Evolutionary conservation across 2,888 invertebrate species (phyloP).

Genomic region (Ellobium chinense): DNA sequence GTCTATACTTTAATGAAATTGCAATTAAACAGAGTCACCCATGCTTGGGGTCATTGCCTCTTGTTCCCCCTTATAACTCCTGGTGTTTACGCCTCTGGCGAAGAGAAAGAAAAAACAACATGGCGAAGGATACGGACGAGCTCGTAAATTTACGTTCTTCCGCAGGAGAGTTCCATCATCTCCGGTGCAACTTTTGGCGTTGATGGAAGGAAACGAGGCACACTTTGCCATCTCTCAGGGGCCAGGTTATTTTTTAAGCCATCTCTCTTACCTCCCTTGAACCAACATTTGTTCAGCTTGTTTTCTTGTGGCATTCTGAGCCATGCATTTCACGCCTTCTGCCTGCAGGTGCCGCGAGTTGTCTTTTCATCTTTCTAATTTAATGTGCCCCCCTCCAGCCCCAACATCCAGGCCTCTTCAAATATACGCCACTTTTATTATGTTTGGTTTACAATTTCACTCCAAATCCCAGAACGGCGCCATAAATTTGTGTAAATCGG

Average conservation of each 20-base stretch:
- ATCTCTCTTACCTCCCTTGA: conserved; percentile 1
- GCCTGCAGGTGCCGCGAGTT: conserved; percentile 7
- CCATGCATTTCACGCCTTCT: conserved; percentile 12
- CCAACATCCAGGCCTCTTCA: neutral
- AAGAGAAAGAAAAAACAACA: too few relatives aligned
- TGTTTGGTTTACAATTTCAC: neutral
- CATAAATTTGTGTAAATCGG: neutral
- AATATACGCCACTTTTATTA: neutral
- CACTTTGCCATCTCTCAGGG: neutral
- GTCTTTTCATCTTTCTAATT: neutral
- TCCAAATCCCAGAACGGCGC: too few relatives aligned
- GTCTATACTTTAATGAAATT: too few relatives aligned
- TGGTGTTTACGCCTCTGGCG: too few relatives aligned
- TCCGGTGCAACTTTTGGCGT: neutral
- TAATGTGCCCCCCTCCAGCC: neutral
- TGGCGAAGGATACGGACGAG: neutral
- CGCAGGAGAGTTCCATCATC: neutral
- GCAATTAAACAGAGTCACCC: too few relatives aligned
- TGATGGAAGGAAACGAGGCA: neutral
- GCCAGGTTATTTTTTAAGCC: neutral
- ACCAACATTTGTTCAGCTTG: conserved; percentile 12
- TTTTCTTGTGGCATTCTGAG: neutral
- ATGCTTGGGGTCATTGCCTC: too few relatives aligned
- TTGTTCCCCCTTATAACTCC: too few relatives aligned
- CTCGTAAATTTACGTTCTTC: neutral